A percentile compares a stretch with the other conserved stretches of the same genome.
Evolutionary conservation across 30 jellyfish, hydroid and myxozoan species (phyloP).

Genomic region (Sanderia malayensis): DNA sequence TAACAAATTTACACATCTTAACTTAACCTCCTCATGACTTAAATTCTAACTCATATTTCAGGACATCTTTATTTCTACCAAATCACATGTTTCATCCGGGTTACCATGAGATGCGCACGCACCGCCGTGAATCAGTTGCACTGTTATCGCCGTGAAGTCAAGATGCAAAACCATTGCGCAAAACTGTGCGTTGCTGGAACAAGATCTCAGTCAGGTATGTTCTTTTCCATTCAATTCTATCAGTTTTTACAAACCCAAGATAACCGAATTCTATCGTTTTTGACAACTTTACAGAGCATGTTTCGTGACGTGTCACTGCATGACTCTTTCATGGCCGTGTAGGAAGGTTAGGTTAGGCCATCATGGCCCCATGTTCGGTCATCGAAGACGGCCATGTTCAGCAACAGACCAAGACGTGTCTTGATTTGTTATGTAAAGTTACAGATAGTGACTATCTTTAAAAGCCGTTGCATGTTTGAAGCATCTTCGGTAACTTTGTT

Average conservation of each 20-base stretch:
- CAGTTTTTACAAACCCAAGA: background rate
- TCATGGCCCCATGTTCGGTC: constrained; percentile 5
- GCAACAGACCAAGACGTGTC: constrained; percentile 49
- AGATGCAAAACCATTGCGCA: too few species aligned
- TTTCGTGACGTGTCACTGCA: constrained; percentile 8
- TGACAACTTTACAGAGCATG: constrained; percentile 7
- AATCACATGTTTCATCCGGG: constrained; percentile 10
- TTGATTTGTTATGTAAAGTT: background rate
- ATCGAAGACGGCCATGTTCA: background rate
- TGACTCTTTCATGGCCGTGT: constrained; percentile 3
- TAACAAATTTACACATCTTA: too few species aligned
- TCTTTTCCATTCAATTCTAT: background rate
- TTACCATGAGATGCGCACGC: constrained; percentile 10
- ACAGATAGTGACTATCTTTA: constrained; percentile 9
- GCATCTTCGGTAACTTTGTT: constrained; percentile 15
- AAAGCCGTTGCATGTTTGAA: constrained; percentile 8
- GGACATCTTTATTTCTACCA: too few species aligned
- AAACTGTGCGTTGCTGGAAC: constrained; percentile 4
- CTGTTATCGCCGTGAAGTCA: constrained; percentile 16
- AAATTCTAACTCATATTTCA: too few species aligned
- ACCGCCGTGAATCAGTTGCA: constrained; percentile 8
- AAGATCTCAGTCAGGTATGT: constrained; percentile 14
- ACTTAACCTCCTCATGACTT: too few species aligned
- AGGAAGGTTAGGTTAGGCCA: constrained; percentile 9
- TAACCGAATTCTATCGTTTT: background rate